phyloP scores from a whole-genome alignment of 2,113 vertebrate species.

The Chrysochloris asiatica region DNA sequence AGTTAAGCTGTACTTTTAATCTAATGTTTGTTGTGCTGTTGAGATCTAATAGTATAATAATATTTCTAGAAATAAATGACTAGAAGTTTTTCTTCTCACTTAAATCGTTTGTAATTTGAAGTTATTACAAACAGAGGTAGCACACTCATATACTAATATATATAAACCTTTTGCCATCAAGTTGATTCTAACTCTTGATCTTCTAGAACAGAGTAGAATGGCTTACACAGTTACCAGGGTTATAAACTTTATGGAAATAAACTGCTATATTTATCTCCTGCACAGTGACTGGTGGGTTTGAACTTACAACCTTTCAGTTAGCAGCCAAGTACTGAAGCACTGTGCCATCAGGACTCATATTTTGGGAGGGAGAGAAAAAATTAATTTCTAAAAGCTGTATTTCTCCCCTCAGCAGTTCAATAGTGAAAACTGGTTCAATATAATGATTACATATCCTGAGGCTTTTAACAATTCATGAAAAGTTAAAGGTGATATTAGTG shows the following conservation, averaged over 20 bases:
- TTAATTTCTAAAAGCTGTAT: not conserved
- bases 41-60: not conserved
- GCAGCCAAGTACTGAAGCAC: not conserved
- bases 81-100: not conserved
- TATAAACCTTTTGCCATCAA: not conserved
- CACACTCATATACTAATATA: not conserved
- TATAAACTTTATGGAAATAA: not conserved
- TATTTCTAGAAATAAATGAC: not conserved
- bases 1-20: not conserved
- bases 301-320: not conserved
- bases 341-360: not conserved
- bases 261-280: not conserved
- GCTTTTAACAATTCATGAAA: not conserved
- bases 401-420: not conserved
- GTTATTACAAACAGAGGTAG: not conserved
- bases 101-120: not conserved
- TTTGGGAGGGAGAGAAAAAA: not conserved
- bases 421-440: not conserved
- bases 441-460: not conserved
- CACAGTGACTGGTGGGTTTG: not conserved
- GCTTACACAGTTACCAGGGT: not conserved
- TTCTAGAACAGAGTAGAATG: not conserved
- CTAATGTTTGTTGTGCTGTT: too few species aligned
- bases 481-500: not conserved
- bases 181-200: not conserved